Percentiles rank a stretch among this genome's conserved stretches.
These are phyloP conservation scores for Siniperca undulata DNA, from an alignment of 2,797 vertebrate species.

Conservation along the genomic window DNA sequence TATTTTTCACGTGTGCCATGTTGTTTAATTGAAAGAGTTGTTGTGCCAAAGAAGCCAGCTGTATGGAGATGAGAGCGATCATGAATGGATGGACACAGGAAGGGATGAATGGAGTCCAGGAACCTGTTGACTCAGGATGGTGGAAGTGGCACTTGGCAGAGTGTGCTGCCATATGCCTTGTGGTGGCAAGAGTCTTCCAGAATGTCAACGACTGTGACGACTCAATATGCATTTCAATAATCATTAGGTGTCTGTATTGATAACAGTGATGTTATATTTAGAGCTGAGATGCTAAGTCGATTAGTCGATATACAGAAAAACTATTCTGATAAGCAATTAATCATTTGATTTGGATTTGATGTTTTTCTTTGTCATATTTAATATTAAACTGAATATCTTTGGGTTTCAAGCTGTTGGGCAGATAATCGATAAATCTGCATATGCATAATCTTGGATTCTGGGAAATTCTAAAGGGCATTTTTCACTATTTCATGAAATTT, in stretches of 20 bases:
- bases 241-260: slow-evolving; percentile 9
- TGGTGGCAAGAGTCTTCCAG: slow-evolving; percentile 42
- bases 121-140: slow-evolving; percentile 68
- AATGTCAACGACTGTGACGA: slow-evolving; percentile 25
- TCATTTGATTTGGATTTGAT: neutral
- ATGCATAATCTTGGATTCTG: neutral
- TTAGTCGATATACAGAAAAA: neutral
- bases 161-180: slow-evolving; percentile 35
- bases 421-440: neutral
- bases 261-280: neutral
- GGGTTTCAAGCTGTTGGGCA: neutral
- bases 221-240: slow-evolving; percentile 49
- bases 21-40: slow-evolving; percentile 63
- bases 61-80: slow-evolving; percentile 77
- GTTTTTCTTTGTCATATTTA: neutral
- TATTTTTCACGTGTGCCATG: slow-evolving; percentile 38
- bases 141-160: slow-evolving; percentile 63
- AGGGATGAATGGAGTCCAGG: slow-evolving; percentile 75
- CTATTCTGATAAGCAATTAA: neutral
- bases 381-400: neutral
- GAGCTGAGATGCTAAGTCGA: neutral
- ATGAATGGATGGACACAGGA: slow-evolving; percentile 80
- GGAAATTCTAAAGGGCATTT: neutral
- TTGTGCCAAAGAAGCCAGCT: slow-evolving; percentile 77
- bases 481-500: neutral